phyloP scores from a whole-genome alignment of 2,113 vertebrate genomes.

The Rhagologus leucostigma region DNA sequence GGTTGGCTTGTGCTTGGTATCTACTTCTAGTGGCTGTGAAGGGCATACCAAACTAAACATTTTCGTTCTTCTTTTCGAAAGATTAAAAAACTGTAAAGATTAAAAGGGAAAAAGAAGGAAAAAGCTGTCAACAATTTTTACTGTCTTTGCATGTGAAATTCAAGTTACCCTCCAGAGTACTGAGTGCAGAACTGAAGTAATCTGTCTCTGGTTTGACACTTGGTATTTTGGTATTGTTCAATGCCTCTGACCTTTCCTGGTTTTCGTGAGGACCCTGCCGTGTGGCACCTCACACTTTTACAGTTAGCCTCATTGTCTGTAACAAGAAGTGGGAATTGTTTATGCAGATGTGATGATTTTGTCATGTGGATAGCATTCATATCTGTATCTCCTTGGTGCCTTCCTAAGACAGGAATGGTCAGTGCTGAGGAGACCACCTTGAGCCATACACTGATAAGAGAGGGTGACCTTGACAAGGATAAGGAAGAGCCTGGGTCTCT shows the following conservation, averaged over 20 bases:
- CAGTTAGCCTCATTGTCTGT: neutral
- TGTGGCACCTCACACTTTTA: neutral
- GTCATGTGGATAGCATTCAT: neutral
- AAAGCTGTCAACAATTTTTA: neutral
- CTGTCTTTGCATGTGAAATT: neutral
- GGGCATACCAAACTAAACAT: neutral
- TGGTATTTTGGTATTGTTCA: neutral
- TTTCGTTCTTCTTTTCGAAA: neutral
- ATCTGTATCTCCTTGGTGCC: neutral
- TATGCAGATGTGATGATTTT: neutral
- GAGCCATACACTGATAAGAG: neutral
- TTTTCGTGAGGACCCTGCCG: neutral
- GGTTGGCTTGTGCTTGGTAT: neutral
- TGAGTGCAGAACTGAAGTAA: neutral
- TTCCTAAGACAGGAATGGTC: neutral
- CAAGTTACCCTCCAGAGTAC: neutral
- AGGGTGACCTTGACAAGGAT: neutral
- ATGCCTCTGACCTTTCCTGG: rapidly evolving
- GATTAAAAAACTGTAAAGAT: neutral
- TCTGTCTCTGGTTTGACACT: neutral
- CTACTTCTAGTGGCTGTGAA: neutral
- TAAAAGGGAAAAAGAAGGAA: neutral
- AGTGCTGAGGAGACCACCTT: neutral
- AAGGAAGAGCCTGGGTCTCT: neutral
- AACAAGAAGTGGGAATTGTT: neutral